These are phyloP conservation scores for Thaumetopoea pityocampa DNA, from an alignment of 1,140 invertebrate genomes.

Conservation along the genomic window DNA sequence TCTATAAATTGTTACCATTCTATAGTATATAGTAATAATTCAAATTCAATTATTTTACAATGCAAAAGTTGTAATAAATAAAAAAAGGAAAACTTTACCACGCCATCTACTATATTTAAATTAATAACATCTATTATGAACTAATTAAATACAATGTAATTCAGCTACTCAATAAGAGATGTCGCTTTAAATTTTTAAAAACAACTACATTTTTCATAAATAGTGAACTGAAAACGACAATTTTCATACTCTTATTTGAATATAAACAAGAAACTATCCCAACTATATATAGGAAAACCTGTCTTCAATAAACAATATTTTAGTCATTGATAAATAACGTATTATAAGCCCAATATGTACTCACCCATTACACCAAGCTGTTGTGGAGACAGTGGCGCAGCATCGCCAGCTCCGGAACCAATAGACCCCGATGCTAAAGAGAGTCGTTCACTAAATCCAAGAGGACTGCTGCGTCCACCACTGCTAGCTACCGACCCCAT, in stretches of 20 bases:
- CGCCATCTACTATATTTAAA: too few species aligned
- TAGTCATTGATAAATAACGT: constrained; percentile 3
- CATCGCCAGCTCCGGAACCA: constrained; percentile 65
- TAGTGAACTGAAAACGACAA: too few species aligned
- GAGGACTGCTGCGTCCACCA: constrained; percentile 73
- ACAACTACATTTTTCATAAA: not conserved
- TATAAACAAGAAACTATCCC: not conserved
- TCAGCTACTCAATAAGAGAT: constrained; percentile 49
- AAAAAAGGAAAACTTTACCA: too few species aligned
- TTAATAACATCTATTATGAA: too few species aligned
- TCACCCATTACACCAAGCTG: constrained; percentile 82
- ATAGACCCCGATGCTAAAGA: constrained; percentile 80
- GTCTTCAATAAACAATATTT: constrained; percentile 17
- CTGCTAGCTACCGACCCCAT: constrained; percentile 77
- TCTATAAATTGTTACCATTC: too few species aligned
- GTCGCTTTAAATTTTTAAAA: constrained; percentile 43
- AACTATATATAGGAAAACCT: not conserved
- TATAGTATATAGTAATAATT: too few species aligned
- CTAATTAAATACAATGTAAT: too few species aligned
- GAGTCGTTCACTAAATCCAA: constrained; percentile 78
- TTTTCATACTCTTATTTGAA: not conserved
- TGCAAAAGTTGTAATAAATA: too few species aligned
- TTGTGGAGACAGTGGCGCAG: constrained; percentile 79
- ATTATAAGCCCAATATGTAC: constrained; percentile 29
- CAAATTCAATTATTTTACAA: too few species aligned